Conservation (phyloP, 2,888 invertebrate species). For the Drosophila atripex region DNA sequence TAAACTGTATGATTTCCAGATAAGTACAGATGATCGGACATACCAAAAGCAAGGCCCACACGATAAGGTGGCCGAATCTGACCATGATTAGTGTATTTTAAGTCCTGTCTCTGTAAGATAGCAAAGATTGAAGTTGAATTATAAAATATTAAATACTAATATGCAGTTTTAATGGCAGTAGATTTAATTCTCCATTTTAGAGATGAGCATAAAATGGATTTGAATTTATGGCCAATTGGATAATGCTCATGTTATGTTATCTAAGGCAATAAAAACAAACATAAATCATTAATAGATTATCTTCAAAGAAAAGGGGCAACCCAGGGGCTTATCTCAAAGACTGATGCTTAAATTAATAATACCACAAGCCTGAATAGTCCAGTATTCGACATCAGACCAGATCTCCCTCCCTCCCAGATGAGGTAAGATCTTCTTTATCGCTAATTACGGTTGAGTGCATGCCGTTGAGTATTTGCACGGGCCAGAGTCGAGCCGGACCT, state of each 20-base stretch:
- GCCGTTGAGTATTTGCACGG: constrained; percentile 29
- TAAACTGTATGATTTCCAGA: constrained; percentile 8
- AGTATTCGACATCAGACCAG: constrained; percentile 3
- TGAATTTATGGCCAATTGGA: too few species aligned
- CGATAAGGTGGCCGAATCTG: constrained; percentile 65
- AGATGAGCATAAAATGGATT: too few species aligned
- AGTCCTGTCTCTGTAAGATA: constrained; percentile 32
- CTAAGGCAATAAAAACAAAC: too few species aligned
- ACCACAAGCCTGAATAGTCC: background rate
- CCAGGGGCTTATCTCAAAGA: background rate
- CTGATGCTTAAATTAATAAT: background rate
- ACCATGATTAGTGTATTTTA: constrained; percentile 51
- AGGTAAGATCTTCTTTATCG: constrained; percentile 46
- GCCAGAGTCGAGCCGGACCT: constrained; percentile 32
- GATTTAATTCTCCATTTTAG: too few species aligned
- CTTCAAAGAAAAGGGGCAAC: constrained; percentile 6
- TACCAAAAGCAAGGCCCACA: constrained; percentile 70
- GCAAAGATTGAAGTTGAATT: too few species aligned
- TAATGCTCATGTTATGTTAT: background rate
- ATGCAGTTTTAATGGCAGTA: background rate
- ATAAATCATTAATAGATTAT: constrained; percentile 14
- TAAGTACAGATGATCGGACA: constrained; percentile 16
- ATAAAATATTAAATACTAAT: background rate
- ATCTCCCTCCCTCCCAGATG: constrained; percentile 17
- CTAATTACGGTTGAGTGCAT: constrained; percentile 42